Conservation (phyloP, 2,888 invertebrate genomes). For the Sesia bembeciformis region DNA sequence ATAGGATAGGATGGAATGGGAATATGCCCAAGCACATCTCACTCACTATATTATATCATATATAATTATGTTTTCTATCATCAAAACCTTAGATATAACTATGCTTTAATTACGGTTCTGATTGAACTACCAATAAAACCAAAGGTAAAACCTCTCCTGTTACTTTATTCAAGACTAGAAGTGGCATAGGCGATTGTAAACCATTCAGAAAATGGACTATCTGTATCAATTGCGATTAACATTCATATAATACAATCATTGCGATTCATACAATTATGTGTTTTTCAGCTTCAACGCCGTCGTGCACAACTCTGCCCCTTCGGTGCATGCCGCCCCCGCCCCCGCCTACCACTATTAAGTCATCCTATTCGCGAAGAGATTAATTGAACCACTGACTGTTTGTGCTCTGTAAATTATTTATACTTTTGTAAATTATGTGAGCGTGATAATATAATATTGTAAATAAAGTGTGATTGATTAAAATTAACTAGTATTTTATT, state of each 20-base stretch:
- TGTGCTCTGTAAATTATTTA: constrained; percentile 21
- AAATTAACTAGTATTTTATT: neutral
- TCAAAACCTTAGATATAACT: no score
- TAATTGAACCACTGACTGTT: neutral
- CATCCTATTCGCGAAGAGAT: constrained; percentile 5
- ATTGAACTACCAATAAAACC: no score
- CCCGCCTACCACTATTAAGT: constrained; percentile 35
- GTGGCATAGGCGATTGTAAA: no score
- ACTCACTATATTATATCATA: no score
- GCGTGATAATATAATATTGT: constrained; percentile 13
- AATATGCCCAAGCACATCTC: no score
- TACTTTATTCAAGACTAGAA: no score
- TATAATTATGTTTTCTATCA: no score
- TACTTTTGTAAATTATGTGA: constrained; percentile 20
- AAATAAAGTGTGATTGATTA: constrained; percentile 22
- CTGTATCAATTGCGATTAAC: no score
- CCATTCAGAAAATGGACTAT: no score
- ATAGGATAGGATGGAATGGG: no score
- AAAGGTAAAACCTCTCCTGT: no score
- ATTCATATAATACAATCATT: neutral
- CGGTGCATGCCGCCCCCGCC: constrained; percentile 42
- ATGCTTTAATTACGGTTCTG: no score
- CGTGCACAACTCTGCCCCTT: constrained; percentile 56
- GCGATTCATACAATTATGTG: neutral
- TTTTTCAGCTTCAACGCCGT: constrained; percentile 62